Percentiles rank a stretch among this genome's conserved stretches.
Conservation (phyloP, 2,888 invertebrate genomes). For the Chouioia cunea region DNA sequence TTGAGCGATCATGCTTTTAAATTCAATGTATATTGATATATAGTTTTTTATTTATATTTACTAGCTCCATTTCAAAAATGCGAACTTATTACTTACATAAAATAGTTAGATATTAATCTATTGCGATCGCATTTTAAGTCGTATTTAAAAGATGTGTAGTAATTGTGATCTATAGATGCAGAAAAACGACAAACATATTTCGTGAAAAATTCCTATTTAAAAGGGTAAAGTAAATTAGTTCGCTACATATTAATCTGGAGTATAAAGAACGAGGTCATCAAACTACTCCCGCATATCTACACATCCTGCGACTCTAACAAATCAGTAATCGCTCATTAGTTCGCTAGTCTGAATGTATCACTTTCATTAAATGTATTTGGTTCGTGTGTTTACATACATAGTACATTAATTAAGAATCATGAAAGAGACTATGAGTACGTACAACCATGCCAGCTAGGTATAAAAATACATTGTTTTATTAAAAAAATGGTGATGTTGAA, state of each 20-base stretch:
- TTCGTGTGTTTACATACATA: background rate
- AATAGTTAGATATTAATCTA: too few species aligned
- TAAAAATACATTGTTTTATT: background rate
- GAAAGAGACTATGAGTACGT: too few species aligned
- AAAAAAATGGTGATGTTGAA: too few species aligned
- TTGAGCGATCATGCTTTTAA: background rate
- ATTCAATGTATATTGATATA: background rate
- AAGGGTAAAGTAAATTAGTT: too few species aligned
- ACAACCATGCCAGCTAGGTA: background rate
- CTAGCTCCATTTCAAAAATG: background rate
- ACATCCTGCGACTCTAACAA: slow-evolving; percentile 26
- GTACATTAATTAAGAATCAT: background rate
- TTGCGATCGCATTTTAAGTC: too few species aligned
- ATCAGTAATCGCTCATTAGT: slow-evolving; percentile 8
- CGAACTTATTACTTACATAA: too few species aligned
- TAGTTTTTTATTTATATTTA: background rate
- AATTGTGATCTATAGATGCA: too few species aligned
- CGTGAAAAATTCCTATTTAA: background rate
- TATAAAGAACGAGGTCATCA: slow-evolving; percentile 26
- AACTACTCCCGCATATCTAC: slow-evolving; percentile 23
- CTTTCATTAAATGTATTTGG: background rate
- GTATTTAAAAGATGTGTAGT: too few species aligned
- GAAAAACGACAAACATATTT: too few species aligned
- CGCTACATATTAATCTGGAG: too few species aligned
- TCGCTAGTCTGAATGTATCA: slow-evolving; percentile 17